Evolutionary conservation across 2,797 vertebrate genomes (phyloP).

Genomic region (Premnoplex brunnescens): DNA sequence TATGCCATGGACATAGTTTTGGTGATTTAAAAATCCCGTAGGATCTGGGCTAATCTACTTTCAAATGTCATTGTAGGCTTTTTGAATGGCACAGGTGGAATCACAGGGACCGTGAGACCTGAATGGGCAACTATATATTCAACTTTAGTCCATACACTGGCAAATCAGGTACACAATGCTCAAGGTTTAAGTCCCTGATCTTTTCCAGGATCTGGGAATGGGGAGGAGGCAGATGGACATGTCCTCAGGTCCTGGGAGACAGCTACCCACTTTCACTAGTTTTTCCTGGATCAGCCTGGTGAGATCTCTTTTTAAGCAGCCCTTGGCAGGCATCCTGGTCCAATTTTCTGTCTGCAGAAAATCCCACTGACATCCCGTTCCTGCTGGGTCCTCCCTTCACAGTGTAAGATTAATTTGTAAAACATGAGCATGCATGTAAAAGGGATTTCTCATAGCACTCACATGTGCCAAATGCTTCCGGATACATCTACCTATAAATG

Average conservation of each 20-base stretch:
- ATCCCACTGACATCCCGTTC: background rate
- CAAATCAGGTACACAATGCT: background rate
- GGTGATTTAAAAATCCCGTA: background rate
- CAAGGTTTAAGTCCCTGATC: background rate
- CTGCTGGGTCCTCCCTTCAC: background rate
- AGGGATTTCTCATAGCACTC: background rate
- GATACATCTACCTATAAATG: background rate
- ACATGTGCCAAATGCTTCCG: background rate
- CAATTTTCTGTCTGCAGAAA: background rate
- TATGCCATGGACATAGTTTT: background rate
- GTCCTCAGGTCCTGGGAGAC: fast-evolving
- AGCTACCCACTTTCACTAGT: background rate
- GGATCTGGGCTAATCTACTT: background rate
- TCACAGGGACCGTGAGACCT: fast-evolving
- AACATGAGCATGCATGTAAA: background rate
- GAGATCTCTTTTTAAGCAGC: background rate
- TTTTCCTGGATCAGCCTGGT: background rate
- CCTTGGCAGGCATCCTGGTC: background rate
- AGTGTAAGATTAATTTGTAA: background rate
- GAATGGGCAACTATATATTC: fast-evolving
- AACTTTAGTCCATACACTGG: background rate
- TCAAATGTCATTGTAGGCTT: background rate
- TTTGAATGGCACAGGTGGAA: background rate
- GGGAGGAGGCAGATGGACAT: background rate
- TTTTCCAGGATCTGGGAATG: background rate